These are phyloP conservation scores for Zaprionus vittiger DNA, from an alignment of 1,140 invertebrate genomes.

Conservation along the genomic window DNA sequence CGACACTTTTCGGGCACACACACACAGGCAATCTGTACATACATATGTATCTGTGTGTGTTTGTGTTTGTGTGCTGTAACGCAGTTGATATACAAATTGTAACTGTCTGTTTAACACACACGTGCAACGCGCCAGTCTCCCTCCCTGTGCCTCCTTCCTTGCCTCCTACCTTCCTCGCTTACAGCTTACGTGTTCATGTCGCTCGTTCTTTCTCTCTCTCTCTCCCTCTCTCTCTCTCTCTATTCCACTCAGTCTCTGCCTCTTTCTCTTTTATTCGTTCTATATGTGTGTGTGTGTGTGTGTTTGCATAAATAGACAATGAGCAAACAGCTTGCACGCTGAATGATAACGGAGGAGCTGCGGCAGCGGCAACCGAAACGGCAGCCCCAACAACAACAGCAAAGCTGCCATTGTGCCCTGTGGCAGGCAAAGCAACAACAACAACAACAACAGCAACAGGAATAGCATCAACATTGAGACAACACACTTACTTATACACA, in stretches of 20 bases:
- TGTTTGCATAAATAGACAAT: slow-evolving; percentile 82
- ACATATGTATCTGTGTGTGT: slow-evolving; percentile 8
- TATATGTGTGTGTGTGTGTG: slow-evolving; percentile 55
- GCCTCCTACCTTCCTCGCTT: not conserved
- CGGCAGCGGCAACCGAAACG: slow-evolving; percentile 51
- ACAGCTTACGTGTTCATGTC: slow-evolving; percentile 52
- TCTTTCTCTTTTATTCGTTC: not conserved
- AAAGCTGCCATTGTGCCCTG: slow-evolving; percentile 24
- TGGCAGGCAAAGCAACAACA: slow-evolving; percentile 36
- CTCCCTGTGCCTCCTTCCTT: not conserved
- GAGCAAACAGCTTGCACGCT: slow-evolving; percentile 80
- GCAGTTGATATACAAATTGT: slow-evolving; percentile 71
- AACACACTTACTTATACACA: slow-evolving; percentile 48
- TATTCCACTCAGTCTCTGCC: not conserved
- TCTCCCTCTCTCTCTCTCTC: not conserved
- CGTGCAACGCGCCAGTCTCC: slow-evolving; percentile 34
- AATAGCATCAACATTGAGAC: slow-evolving; percentile 19
- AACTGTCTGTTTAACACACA: slow-evolving; percentile 71
- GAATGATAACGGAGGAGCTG: slow-evolving; percentile 77
- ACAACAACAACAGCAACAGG: slow-evolving; percentile 50
- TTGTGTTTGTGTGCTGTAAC: slow-evolving; percentile 20
- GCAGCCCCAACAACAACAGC: slow-evolving; percentile 46
- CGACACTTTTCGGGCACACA: slow-evolving; percentile 28
- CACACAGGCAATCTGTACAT: not conserved
- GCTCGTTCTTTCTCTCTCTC: not conserved